phyloP scores from a whole-genome alignment of 2,797 vertebrate genomes.

The Platalea minor region DNA sequence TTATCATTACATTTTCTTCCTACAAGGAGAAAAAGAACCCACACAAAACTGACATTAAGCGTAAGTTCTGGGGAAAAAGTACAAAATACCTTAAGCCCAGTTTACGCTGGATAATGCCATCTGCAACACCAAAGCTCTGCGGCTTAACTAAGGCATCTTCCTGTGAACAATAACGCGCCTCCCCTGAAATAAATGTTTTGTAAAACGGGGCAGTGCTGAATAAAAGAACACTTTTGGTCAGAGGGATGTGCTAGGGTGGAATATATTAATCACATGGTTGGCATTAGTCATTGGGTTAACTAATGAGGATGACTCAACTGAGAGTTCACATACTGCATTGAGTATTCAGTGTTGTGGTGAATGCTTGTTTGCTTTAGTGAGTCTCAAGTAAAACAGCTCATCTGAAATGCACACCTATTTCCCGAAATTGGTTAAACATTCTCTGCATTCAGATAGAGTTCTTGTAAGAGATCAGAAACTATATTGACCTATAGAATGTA shows the following conservation, averaged over 20 bases:
- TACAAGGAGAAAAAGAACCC: neutral
- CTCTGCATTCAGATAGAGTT: neutral
- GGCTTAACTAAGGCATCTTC: slow-evolving; percentile 11
- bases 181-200: neutral
- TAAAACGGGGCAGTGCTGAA: slow-evolving; percentile 20
- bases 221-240: slow-evolving; percentile 35
- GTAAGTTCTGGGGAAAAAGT: slow-evolving; percentile 3
- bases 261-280: slow-evolving; percentile 33
- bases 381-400: neutral
- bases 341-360: neutral
- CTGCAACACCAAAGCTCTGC: slow-evolving; percentile 4
- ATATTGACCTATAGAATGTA: neutral
- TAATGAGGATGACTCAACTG: slow-evolving; percentile 35
- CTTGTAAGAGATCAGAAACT: neutral
- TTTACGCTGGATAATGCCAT: neutral
- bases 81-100: neutral
- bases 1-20: slow-evolving; percentile 74
- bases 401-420: slow-evolving; percentile 32
- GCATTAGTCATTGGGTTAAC: slow-evolving; percentile 24
- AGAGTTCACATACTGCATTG: neutral
- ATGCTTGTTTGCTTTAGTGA: neutral
- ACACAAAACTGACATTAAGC: slow-evolving; percentile 38
- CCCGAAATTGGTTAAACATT: neutral
- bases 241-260: slow-evolving; percentile 38
- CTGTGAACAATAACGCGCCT: neutral